A percentile compares a stretch with the other conserved stretches of the same genome.
phyloP scores from a whole-genome alignment of 1,140 invertebrate species.

The Monomorium pharaonis region DNA sequence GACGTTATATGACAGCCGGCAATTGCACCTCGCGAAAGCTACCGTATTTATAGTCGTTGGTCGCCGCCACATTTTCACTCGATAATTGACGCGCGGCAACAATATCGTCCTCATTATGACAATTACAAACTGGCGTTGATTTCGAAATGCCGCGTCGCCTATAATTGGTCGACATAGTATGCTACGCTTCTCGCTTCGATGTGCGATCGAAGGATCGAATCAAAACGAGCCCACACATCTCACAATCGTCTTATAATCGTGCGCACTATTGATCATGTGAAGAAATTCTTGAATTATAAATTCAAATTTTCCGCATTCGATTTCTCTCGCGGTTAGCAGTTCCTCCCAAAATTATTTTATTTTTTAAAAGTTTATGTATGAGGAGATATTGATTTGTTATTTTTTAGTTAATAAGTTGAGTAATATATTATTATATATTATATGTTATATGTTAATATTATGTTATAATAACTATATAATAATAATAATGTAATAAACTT shows the following conservation, averaged over 20 bases:
- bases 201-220: neutral
- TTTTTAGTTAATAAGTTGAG: no score
- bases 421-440: no score
- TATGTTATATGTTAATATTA: no score
- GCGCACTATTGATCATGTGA: slow-evolving; percentile 1
- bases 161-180: slow-evolving; percentile 65
- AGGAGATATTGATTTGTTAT: no score
- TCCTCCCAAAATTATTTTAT: neutral
- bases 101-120: slow-evolving; percentile 78
- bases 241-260: neutral
- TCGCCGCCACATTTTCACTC: slow-evolving; percentile 64
- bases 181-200: neutral
- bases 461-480: no score
- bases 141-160: slow-evolving; percentile 59
- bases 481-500: no score
- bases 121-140: slow-evolving; percentile 76
- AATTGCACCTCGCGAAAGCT: slow-evolving; percentile 64
- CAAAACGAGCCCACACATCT: neutral
- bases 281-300: slow-evolving; percentile 6
- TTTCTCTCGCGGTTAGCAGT: neutral
- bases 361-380: neutral
- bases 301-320: neutral
- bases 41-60: slow-evolving; percentile 68
- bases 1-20: slow-evolving; percentile 70
- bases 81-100: slow-evolving; percentile 77